These are phyloP conservation scores for mouse (Mus musculus) DNA, from an alignment of 2,113 vertebrate genomes.

Conservation along the genomic window DNA sequence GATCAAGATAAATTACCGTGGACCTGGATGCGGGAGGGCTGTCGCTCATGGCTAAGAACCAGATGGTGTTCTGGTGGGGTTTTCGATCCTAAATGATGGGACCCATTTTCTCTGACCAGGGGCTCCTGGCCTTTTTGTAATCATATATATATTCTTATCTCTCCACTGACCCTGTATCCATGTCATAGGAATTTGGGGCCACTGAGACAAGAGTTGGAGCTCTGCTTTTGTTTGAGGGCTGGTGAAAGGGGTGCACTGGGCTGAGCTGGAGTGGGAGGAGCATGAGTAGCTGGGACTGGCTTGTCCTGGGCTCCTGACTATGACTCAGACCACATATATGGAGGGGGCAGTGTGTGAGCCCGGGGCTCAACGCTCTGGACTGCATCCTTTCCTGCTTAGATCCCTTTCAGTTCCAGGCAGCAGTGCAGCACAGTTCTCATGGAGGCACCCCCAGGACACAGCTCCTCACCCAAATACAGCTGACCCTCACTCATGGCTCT, in stretches of 20 bases:
- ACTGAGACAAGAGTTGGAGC: not conserved
- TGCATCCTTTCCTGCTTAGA: not conserved
- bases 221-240: not conserved
- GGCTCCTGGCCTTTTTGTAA: not conserved
- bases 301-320: not conserved
- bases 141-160: not conserved
- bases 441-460: fast-evolving
- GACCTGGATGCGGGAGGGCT: fast-evolving
- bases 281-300: not conserved
- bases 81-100: not conserved
- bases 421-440: not conserved
- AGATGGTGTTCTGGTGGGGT: not conserved
- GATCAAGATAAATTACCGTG: not conserved
- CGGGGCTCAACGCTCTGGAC: not conserved
- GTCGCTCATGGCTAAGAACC: not conserved
- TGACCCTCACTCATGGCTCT: not conserved
- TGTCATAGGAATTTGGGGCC: not conserved
- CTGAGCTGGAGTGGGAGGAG: not conserved
- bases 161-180: fast-evolving
- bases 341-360: not conserved
- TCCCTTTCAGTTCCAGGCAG: not conserved
- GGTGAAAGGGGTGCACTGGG: not conserved
- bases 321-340: conserved; percentile 46
- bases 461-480: not conserved
- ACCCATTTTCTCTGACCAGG: not conserved